Evolutionary conservation across 1,140 invertebrate species (phyloP), one percentile per base, ranked within the genome.

Genomic region (Rhynchophorus ferrugineus): DNA sequence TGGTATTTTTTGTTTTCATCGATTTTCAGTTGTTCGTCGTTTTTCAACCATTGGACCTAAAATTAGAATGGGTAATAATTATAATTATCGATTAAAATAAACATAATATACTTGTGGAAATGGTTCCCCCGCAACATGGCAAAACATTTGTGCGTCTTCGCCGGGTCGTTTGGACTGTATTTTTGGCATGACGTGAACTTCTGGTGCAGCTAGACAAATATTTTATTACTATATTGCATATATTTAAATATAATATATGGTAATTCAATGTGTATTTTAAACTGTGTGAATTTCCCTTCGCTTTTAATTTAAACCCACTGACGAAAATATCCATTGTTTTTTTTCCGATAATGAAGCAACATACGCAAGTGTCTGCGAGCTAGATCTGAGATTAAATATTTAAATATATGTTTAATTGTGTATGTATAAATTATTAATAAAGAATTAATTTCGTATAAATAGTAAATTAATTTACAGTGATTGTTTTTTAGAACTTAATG

Each of bases 11-110:
- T 68, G 0, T 68, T 61, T 37, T 67, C 57, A 19, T 76, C 75
- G 38, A 78, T 59, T 52, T 73, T 75, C 22, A 85, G 65, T 1
- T 79, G 71, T 58, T 85, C 82, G 60, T 86, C 82, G 62, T 85
- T 85, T 65, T 86, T 86, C 42, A 85, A 62, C 83, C 83, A 85
- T 58, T 83, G 74, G 8, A 84, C 80, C 62, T 76, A 57, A 49
- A 60, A 54, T 24, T 42, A 9, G 20, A 44, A 37, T 24, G 54
- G 54, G n/a, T 46, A 22, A 46, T 38, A 3, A 16, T 21, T 36
- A 18, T 16, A 18, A 7, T 36, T 34, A 34, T 24, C 24, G 6
- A 37, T 48, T 37, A 24, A 20, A 1, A 44, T 20, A 13, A 2
- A 13, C 34, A 19, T 36, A 36, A 38, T 50, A 64, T 64, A 77